Evolutionary conservation across 2,113 vertebrate species (phyloP), one percentile per base, ranked within the genome.

Genomic region (Tilapia sparmanii): DNA sequence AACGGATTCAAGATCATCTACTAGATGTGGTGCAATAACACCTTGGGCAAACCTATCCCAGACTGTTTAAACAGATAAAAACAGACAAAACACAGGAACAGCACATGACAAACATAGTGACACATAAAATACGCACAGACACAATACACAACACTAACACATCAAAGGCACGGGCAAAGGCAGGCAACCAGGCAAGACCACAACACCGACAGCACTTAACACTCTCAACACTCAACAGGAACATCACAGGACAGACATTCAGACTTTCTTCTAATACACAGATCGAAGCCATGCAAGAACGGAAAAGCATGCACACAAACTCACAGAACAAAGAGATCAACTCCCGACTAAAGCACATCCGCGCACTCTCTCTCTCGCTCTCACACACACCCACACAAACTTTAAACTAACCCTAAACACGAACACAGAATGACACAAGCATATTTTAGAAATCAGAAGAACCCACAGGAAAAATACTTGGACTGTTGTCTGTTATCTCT

Each of bases 401-500:
- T 59, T 83, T 86, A 71, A 86, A 71, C 55, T 90, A 83, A 87
- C 63, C 89, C 85, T 86, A 86, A 88, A 90, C 91, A 96, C 89
- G 57, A 89, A 93, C 89, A 95, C 94, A 94, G 88, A 85, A 92
- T 93, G 90, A 92, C 89, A 95, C 86, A 92, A 95, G 93, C 93
- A 95, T 94, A 95, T 95, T 96, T 80, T 87, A 86, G 84, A 89
- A 92, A 90, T 63, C 85, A 91, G 90, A 95, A 96, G 96, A 97
- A 96, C 94, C 96, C 96, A 97, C 96, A 96, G 96, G 96, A 93
- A 96, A 96, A 96, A 96, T 95, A 94, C 82, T 84, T 87, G 33
- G 59, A 88, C 71, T 81, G 52, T 84, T 88, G 38, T 84, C 79
- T 82, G 2, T 88, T 89, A 89, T 85, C 86, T 73, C 87, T 92